Base-by-base conservation (phyloP, 2,888 invertebrate species). In the Lasioglossum calceatum region DNA sequence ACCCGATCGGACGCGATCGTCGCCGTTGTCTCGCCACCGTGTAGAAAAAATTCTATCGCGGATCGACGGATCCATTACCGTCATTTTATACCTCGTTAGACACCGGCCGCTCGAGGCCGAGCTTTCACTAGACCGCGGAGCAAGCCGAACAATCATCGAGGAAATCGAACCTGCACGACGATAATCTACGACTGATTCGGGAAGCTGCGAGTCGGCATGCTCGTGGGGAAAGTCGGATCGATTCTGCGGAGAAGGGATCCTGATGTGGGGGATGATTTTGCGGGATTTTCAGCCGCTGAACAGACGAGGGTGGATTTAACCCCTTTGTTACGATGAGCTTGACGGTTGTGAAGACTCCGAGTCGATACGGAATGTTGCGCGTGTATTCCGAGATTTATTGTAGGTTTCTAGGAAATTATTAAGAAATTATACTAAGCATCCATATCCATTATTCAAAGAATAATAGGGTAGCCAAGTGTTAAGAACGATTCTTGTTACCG, bases 51-150 rank as follows among this genome's bases (percentile, higher is more conserved):
- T 36, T 47, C 50, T 44, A 27, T 80, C 72, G 75, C 32, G 54
- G 54, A 54, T 54, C 79, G 61, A 67, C 67, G 87, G 75, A 67
- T 75, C 58, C 36, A 50, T 83, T 81, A 87, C 79, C 64, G 74
- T 82, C 50, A 82, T 79, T 79, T 79, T 77, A 84, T 73, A 83
- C 79, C 27, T 74, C 67, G 70, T 83, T 83, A 70, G 74, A 44
- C n/a, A 42, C 73, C 54, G 32, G 0, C 39, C 4, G 23, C 5
- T 50, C 81, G 73, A 81, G 72, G 47, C 27, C 58, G 44, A 76
- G 80, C 73, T 84, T 88, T 84, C 77, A 79, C 54, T 77, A 61
- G 39, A 50, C 44, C 73, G 44, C 32, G 77, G 16, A 67, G 14
- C 79, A 42, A 58, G 32, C 32, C 27, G 27, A 64, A 64, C 32